These are phyloP conservation scores for Acanthurus tractus DNA, from an alignment of 2,797 vertebrate species.

Conservation along the genomic window DNA sequence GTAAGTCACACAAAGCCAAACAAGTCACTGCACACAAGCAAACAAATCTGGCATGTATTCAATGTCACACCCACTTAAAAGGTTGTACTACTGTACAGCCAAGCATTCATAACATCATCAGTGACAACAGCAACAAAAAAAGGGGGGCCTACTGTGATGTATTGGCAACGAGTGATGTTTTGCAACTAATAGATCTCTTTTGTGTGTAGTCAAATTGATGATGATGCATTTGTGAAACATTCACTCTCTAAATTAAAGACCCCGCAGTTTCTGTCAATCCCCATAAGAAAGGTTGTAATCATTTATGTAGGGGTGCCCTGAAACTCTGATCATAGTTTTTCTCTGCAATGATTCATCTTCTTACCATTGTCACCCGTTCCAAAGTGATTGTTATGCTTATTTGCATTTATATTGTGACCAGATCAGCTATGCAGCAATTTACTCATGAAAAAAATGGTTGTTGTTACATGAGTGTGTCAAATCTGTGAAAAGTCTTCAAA, in stretches of 20 bases:
- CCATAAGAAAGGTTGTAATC: neutral
- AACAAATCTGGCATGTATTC: neutral
- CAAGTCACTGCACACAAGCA: neutral
- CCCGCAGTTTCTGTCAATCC: neutral
- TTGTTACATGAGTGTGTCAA: neutral
- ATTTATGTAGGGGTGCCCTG: neutral
- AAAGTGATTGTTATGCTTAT: neutral
- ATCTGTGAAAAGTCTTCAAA: neutral
- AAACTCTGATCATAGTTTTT: neutral
- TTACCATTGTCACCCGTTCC: too few relatives aligned
- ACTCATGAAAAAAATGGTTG: neutral
- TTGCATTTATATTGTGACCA: neutral
- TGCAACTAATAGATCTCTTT: neutral
- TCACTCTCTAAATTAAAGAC: neutral
- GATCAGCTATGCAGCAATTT: neutral
- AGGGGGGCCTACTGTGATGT: neutral
- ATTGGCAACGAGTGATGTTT: neutral
- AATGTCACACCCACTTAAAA: neutral
- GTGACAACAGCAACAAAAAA: neutral
- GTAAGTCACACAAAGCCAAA: constrained; percentile 47
- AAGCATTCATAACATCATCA: neutral
- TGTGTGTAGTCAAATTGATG: neutral
- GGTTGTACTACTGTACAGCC: neutral
- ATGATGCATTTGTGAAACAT: neutral
- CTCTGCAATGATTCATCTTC: neutral